Conservation (phyloP, 2,797 vertebrate genomes). For the Parotocinclus haroldoi region DNA sequence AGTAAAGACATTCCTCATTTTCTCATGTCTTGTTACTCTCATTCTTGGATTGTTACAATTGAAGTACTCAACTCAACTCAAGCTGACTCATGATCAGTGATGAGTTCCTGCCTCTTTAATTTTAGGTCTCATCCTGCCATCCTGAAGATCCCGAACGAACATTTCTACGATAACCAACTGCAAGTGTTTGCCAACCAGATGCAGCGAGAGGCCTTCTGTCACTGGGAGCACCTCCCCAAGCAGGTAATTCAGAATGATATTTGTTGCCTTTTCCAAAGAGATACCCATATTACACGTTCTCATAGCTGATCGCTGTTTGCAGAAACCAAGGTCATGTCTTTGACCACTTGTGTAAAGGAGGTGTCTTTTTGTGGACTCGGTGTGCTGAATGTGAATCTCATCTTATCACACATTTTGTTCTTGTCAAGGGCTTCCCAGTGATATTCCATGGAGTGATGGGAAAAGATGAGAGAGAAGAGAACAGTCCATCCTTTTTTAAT, state of each 20-base stretch:
- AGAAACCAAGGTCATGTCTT: slow-evolving; percentile 5
- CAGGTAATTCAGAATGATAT: too few relatives aligned
- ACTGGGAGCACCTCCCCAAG: slow-evolving; percentile 79
- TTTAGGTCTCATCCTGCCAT: slow-evolving; percentile 85
- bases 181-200: slow-evolving; percentile 65
- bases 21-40: too few relatives aligned
- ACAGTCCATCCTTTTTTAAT: slow-evolving; percentile 93
- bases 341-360: neutral
- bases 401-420: slow-evolving; percentile 16
- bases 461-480: slow-evolving; percentile 83
- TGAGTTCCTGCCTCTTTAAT: too few relatives aligned
- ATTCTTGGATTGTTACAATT: too few relatives aligned
- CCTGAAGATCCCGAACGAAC: slow-evolving; percentile 80
- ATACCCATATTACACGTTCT: too few relatives aligned
- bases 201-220: slow-evolving; percentile 73
- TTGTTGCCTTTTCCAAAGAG: too few relatives aligned
- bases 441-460: slow-evolving; percentile 91
- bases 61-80: too few relatives aligned
- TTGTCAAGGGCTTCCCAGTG: slow-evolving; percentile 82
- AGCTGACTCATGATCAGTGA: too few relatives aligned
- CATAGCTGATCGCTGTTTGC: too few relatives aligned
- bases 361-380: slow-evolving; percentile 3
- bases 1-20: too few relatives aligned
- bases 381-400: neutral
- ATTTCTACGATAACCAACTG: slow-evolving; percentile 86